Evolutionary conservation across 2,113 vertebrate species (phyloP), one percentile per base, ranked within the genome.

Genomic region (Morone chrysops): DNA sequence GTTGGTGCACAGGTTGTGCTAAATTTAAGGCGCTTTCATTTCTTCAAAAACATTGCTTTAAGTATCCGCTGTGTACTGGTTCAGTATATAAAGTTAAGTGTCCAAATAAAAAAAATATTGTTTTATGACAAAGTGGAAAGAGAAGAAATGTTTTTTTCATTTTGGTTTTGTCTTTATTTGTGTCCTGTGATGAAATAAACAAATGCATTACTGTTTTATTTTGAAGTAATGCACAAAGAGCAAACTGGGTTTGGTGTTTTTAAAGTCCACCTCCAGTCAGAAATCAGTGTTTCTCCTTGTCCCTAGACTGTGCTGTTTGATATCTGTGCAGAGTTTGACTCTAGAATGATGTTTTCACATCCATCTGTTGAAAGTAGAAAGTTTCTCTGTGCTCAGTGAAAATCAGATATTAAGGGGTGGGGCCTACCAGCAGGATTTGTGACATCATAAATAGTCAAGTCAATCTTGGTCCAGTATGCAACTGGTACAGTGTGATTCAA

Each of bases 181-280:
- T 96, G 96, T 96, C 91, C 93, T 94, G 92, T 96, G 94, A 91
- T 95, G 82, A 94, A 94, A 97, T 97, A 98, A 97, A 96, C 51
- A 53, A 60, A 83, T 43, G 70, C 84, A 82, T 92, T 91, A 66
- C 78, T 16, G 36, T 89, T 93, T 90, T 51, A 82, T 90, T 90
- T 90, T 25, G 48, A 83, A 70, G 74, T 90, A 85, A 86, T 83
- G 86, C 85, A 72, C n/a, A 65, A 62, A 70, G 45, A 56, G 2
- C 61, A 41, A 62, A 47, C 9, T n/a, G 53, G 5, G 1, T 48
- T 6, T 70, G 36, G 43, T 70, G 50, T 41, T 60, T 48, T 66
- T 10, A 18, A 11, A 31, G 31, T 31, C 3, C 31, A 1, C 31
- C 31, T 31, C 31, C 31, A 31, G 31, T 31, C 31, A 31, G 31